Conservation (phyloP, 2,113 vertebrate species). For the Brachyhypopomus gauderio region DNA sequence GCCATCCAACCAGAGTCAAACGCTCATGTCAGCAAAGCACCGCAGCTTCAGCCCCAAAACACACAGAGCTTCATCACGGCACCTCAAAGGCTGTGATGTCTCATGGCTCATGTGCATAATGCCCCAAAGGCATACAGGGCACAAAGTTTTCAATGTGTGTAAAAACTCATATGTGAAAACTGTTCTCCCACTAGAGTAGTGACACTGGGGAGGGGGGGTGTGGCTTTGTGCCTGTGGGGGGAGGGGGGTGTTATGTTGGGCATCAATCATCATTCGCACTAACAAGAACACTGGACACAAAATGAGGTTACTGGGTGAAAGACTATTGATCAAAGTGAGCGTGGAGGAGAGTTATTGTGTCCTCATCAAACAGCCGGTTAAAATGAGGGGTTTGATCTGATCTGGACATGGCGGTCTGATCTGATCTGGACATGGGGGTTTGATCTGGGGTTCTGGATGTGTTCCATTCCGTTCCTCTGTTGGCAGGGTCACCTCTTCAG, state of each 20-base stretch:
- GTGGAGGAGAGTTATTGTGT: conserved; percentile 50
- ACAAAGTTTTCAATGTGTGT: neutral
- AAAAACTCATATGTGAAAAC: neutral
- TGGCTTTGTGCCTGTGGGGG: too few species aligned
- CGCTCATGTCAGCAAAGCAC: conserved; percentile 48
- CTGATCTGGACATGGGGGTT: conserved; percentile 1
- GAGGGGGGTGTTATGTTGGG: neutral
- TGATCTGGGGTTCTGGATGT: conserved; percentile 33
- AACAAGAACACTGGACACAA: conserved; percentile 34
- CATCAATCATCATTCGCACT: conserved; percentile 20
- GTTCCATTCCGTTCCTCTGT: conserved; percentile 35
- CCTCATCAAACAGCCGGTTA: conserved; percentile 19
- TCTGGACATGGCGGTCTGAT: conserved; percentile 8
- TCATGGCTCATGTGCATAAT: neutral
- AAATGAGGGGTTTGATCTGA: conserved; percentile 21
- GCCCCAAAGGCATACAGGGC: neutral
- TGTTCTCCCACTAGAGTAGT: neutral
- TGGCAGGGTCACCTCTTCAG: conserved; percentile 21
- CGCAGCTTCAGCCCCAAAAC: conserved; percentile 44
- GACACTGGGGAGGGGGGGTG: neutral
- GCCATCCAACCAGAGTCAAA: conserved; percentile 54
- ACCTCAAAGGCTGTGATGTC: conserved; percentile 50
- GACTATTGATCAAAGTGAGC: conserved; percentile 59
- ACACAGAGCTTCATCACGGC: conserved; percentile 28
- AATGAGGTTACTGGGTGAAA: conserved; percentile 56